A percentile compares a stretch with the other conserved stretches of the same genome.
These are phyloP conservation scores for Rhynchonycteris naso DNA, from an alignment of 2,797 vertebrate genomes.

Conservation along the genomic window DNA sequence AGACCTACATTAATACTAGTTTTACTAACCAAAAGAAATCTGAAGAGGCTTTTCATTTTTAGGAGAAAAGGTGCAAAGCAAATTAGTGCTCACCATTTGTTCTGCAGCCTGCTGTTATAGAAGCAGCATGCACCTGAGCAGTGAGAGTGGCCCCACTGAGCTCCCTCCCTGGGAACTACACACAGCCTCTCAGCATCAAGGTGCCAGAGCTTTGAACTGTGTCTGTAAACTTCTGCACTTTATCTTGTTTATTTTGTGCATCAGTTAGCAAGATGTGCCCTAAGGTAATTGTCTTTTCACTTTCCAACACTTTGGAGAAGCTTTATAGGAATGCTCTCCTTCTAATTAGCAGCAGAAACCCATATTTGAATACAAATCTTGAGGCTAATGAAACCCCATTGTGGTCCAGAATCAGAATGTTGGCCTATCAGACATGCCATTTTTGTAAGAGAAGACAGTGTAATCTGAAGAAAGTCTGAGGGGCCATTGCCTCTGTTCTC, in stretches of 20 bases:
- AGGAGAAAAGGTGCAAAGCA: background rate
- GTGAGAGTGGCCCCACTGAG: background rate
- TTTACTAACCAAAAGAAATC: background rate
- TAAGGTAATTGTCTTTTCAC: background rate
- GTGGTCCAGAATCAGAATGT: background rate
- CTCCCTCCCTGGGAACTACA: background rate
- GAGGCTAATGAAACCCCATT: background rate
- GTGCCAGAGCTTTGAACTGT: background rate
- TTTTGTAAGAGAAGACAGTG: background rate
- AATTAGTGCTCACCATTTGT: background rate
- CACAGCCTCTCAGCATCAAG: background rate
- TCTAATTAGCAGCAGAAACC: background rate
- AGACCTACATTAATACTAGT: background rate
- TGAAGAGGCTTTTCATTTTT: background rate
- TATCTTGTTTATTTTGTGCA: background rate
- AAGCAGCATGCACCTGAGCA: background rate
- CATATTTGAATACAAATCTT: background rate
- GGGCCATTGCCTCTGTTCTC: background rate
- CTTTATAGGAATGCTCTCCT: background rate
- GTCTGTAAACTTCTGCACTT: background rate
- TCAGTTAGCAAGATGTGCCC: background rate
- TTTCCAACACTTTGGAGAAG: background rate
- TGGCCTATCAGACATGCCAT: background rate
- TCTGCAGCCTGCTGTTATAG: background rate
- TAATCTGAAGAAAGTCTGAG: background rate